Evolutionary conservation across 2,888 invertebrate species (phyloP).

Genomic region (Strigamia maritima): DNA sequence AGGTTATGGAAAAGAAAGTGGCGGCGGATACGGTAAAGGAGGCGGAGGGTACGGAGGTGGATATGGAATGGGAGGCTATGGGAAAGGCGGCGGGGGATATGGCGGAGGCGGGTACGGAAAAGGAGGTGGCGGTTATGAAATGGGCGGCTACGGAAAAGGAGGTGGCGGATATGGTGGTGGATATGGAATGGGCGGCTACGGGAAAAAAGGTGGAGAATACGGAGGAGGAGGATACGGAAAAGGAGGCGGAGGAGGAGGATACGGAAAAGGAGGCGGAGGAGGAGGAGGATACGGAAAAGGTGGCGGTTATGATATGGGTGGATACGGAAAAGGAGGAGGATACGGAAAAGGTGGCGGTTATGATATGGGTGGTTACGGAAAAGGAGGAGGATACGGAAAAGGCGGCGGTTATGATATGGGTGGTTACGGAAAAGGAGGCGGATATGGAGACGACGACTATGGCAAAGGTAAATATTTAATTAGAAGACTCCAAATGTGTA

Average conservation of each 20-base stretch:
- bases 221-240: constrained; percentile 7
- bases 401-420: not conserved
- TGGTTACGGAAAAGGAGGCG: not conserved
- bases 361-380: too few species aligned
- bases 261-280: constrained; percentile 2
- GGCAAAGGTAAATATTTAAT: not conserved
- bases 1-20: not conserved
- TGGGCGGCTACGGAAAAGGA: not conserved
- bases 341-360: constrained; percentile 9
- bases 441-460: too few species aligned
- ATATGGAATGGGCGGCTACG: not conserved
- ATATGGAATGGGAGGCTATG: not conserved
- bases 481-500: not conserved
- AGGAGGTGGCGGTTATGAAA: not conserved
- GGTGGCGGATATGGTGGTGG: constrained; percentile 20
- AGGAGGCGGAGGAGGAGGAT: not conserved
- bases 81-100: not conserved
- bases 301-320: not conserved
- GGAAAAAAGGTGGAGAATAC: not conserved
- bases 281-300: not conserved
- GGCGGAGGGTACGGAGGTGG: not conserved
- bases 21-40: not conserved
- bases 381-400: not conserved
- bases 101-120: not conserved
- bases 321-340: constrained; percentile 1